Percentiles rank a stretch among this genome's conserved stretches.
Evolutionary conservation across 1,140 invertebrate genomes (phyloP).

Genomic region (Ips nitidus): DNA sequence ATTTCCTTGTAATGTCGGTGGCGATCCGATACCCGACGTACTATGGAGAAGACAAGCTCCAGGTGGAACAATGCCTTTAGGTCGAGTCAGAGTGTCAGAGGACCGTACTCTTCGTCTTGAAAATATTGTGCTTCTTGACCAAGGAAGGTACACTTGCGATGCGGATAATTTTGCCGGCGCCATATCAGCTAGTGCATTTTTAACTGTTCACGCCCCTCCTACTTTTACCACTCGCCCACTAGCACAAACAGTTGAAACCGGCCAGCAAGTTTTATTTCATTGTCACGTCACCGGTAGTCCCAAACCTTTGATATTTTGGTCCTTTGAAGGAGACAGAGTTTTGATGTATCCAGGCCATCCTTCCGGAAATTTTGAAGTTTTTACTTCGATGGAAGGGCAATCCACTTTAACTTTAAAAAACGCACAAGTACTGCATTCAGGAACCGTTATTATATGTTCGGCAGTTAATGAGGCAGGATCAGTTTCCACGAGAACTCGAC

Average conservation of each 20-base stretch:
- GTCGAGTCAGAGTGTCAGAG: conserved; percentile 76
- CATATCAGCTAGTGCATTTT: conserved; percentile 75
- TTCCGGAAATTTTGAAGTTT: conserved; percentile 62
- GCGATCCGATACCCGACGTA: conserved; percentile 73
- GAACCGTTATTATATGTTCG: conserved; percentile 73
- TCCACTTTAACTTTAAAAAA: conserved; percentile 63
- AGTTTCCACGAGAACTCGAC: conserved; percentile 71
- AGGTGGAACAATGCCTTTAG: conserved; percentile 71
- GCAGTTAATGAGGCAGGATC: conserved; percentile 81
- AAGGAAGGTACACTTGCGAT: conserved; percentile 91
- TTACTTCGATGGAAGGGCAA: conserved; percentile 61
- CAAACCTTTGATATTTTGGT: conserved; percentile 75
- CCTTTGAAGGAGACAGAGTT: conserved; percentile 70
- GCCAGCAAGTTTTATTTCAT: conserved; percentile 65
- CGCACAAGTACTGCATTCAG: conserved; percentile 64
- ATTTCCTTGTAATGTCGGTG: conserved; percentile 76
- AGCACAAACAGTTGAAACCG: conserved; percentile 66
- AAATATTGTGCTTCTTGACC: conserved; percentile 72
- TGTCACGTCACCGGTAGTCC: conserved; percentile 70
- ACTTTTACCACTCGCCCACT: conserved; percentile 64
- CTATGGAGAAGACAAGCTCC: conserved; percentile 69
- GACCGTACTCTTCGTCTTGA: conserved; percentile 77
- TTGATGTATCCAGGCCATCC: conserved; percentile 69
- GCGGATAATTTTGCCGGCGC: conserved; percentile 84
- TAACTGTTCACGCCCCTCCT: conserved; percentile 78